Conservation (phyloP, 2,797 vertebrate genomes). For the Austrolebias charrua region DNA sequence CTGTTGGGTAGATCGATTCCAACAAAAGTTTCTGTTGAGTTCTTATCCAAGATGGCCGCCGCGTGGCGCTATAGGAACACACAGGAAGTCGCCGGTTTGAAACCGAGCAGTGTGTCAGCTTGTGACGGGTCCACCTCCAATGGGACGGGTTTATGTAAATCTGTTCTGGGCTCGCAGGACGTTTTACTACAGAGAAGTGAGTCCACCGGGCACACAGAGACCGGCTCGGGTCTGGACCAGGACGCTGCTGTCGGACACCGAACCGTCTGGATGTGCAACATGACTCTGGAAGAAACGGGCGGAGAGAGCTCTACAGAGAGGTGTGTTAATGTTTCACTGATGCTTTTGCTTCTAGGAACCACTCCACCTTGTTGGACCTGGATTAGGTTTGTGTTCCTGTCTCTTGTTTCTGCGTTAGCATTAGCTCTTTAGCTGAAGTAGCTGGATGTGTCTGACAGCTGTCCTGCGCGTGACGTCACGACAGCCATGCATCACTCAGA, state of each 20-base stretch:
- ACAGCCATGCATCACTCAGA: no score
- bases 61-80: conserved; percentile 34
- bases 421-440: no score
- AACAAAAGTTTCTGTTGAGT: neutral
- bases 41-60: conserved; percentile 13
- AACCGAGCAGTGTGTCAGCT: neutral
- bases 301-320: conserved; percentile 86
- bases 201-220: neutral
- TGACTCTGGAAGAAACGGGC: conserved; percentile 91
- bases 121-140: conserved; percentile 15
- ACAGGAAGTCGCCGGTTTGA: no score
- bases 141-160: conserved; percentile 60
- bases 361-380: no score
- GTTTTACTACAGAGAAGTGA: conserved; percentile 9
- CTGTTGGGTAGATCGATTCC: no score
- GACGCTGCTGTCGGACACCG: conserved; percentile 47
- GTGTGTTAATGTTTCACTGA: conserved; percentile 49
- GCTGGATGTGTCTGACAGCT: neutral
- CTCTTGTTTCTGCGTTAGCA: no score
- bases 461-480: neutral
- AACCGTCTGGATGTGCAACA: conserved; percentile 80
- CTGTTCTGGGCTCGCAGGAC: neutral
- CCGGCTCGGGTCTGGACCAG: conserved; percentile 21
- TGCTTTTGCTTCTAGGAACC: neutral
- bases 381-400: no score